Evolutionary conservation across 2,113 vertebrate species (phyloP).

Genomic region (Perognathus longimembris): DNA sequence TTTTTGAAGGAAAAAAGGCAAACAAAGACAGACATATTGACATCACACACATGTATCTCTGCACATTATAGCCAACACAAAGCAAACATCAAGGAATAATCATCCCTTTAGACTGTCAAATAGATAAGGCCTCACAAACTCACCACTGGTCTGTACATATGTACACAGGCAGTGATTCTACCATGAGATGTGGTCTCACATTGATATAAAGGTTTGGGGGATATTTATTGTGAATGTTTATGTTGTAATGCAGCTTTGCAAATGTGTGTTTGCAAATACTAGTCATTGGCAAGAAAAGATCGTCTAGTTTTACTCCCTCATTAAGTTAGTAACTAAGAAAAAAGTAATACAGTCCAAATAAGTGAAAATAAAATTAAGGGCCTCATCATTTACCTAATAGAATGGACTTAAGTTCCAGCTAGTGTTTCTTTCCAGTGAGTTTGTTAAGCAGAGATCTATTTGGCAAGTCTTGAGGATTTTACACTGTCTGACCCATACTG

Average conservation of each 20-base stretch:
- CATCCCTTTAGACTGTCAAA: constrained; percentile 63
- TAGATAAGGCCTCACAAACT: constrained; percentile 69
- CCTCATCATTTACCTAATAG: background rate
- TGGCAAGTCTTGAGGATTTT: constrained; percentile 73
- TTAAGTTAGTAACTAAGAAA: constrained; percentile 37
- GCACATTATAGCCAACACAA: constrained; percentile 86
- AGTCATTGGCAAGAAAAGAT: constrained; percentile 32
- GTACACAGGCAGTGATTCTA: background rate
- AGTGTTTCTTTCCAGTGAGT: constrained; percentile 61
- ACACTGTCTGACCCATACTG: constrained; percentile 76
- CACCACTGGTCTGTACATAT: background rate
- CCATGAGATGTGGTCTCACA: background rate
- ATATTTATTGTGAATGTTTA: constrained; percentile 62
- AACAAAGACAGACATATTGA: constrained; percentile 57
- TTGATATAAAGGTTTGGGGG: constrained; percentile 26
- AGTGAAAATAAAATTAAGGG: constrained; percentile 62
- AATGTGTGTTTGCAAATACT: constrained; percentile 39
- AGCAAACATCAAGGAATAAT: constrained; percentile 78
- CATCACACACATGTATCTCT: constrained; percentile 73
- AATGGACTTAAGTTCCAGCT: constrained; percentile 35
- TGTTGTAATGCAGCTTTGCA: constrained; percentile 47
- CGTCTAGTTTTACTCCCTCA: background rate
- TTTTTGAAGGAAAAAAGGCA: constrained; percentile 71
- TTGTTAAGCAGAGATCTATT: constrained; percentile 73
- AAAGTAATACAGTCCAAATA: constrained; percentile 36